A percentile compares a stretch with the other conserved stretches of the same genome.
Conservation (phyloP, 1,140 invertebrate genomes). For the Wiebesia pumilae region DNA sequence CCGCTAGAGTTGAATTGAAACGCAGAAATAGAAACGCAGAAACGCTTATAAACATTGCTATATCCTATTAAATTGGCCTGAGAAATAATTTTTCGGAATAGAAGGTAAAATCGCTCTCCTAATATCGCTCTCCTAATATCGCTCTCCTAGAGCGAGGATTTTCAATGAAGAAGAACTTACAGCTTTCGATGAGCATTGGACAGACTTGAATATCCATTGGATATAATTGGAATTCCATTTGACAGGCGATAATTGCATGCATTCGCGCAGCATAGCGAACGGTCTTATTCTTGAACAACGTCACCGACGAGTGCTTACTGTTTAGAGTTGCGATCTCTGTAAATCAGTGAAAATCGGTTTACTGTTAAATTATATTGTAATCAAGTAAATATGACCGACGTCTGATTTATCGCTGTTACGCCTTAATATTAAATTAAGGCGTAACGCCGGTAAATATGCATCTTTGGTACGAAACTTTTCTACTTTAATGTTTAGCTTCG, state of each 20-base stretch:
- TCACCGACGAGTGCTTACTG: conserved; percentile 87
- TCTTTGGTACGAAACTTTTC: neutral
- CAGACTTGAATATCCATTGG: conserved; percentile 90
- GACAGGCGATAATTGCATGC: conserved; percentile 89
- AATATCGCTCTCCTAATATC: no score
- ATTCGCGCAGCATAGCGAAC: conserved; percentile 85
- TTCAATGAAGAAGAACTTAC: conserved; percentile 76
- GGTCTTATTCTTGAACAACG: conserved; percentile 86
- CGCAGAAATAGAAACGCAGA: no score
- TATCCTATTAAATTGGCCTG: no score
- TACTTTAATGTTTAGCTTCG: neutral
- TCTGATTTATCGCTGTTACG: neutral
- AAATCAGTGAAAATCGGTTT: conserved; percentile 65
- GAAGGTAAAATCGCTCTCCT: no score
- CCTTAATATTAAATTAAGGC: neutral
- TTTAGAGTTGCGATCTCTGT: conserved; percentile 86
- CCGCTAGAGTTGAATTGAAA: no score
- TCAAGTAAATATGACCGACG: neutral
- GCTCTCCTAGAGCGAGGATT: no score
- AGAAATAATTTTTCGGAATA: no score
- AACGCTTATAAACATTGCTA: no score
- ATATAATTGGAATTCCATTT: conserved; percentile 90
- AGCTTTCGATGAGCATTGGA: conserved; percentile 87
- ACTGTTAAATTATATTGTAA: neutral
- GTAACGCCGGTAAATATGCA: neutral